These are phyloP conservation scores for Procambarus clarkii DNA, from an alignment of 1,140 invertebrate species.

Conservation along the genomic window DNA sequence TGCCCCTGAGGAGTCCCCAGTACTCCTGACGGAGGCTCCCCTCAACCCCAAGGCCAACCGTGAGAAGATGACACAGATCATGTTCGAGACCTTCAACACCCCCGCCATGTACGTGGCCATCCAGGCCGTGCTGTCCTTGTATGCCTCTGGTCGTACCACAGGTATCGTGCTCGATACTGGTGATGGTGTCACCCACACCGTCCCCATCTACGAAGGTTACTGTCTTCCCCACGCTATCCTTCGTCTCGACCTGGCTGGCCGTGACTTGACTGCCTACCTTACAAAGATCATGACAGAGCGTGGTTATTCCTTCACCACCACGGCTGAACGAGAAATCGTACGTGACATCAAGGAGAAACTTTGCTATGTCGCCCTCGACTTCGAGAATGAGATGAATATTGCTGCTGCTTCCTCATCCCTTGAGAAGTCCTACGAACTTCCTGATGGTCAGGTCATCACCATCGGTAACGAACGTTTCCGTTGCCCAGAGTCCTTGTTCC, in stretches of 20 bases:
- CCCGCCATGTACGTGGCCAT: constrained; percentile 94
- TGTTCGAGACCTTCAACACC: constrained; percentile 80
- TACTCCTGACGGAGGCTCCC: constrained; percentile 93
- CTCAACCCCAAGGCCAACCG: constrained; percentile 93
- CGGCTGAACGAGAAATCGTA: background rate
- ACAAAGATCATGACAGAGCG: constrained; percentile 9
- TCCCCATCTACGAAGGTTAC: constrained; percentile 59
- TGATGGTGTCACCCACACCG: constrained; percentile 56
- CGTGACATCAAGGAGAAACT: constrained; percentile 13
- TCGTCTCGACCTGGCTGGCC: constrained; percentile 13
- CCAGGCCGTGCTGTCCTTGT: constrained; percentile 92
- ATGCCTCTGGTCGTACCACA: constrained; percentile 86
- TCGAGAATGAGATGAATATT: background rate
- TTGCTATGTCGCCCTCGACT: background rate
- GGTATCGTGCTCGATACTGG: constrained; percentile 69
- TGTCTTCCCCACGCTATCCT: constrained; percentile 38
- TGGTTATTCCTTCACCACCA: constrained; percentile 7
- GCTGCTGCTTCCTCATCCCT: background rate
- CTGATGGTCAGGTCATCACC: constrained; percentile 8
- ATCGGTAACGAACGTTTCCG: too few relatives aligned
- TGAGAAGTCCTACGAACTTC: constrained; percentile 7
- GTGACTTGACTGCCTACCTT: constrained; percentile 13
- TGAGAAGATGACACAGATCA: constrained; percentile 82
- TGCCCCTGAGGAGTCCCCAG: constrained; percentile 94
- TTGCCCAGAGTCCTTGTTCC: too few relatives aligned